Evolutionary conservation across 2,888 invertebrate genomes (phyloP).

Genomic region (Campaea margaritaria): DNA sequence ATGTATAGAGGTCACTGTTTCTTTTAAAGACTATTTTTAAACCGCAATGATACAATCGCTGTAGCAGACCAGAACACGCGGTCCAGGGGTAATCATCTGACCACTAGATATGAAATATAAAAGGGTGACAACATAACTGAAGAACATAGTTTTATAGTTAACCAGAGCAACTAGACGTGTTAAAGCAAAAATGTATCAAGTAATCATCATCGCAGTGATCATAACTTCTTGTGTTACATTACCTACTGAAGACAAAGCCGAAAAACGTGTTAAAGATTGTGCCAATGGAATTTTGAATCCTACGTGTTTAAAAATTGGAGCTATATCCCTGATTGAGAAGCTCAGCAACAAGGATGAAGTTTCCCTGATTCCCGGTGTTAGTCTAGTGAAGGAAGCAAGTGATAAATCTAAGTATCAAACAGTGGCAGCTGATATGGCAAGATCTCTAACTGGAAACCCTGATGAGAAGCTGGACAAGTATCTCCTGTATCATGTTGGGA

Average conservation of each 20-base stretch:
- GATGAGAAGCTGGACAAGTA: slow-evolving; percentile 89
- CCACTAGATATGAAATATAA: slow-evolving; percentile 71
- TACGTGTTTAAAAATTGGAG: slow-evolving; percentile 77
- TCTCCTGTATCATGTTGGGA: slow-evolving; percentile 87
- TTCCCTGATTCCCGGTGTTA: slow-evolving; percentile 80
- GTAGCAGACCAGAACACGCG: slow-evolving; percentile 54
- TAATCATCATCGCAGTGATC: slow-evolving; percentile 42
- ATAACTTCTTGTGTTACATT: slow-evolving; percentile 50
- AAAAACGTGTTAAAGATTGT: slow-evolving; percentile 68
- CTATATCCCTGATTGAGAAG: slow-evolving; percentile 73
- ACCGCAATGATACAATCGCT: slow-evolving; percentile 38
- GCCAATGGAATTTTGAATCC: slow-evolving; percentile 73
- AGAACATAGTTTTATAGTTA: slow-evolving; percentile 54
- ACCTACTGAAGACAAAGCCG: slow-evolving; percentile 53
- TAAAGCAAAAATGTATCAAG: slow-evolving; percentile 57
- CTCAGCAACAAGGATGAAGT: slow-evolving; percentile 74
- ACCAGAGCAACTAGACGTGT: slow-evolving; percentile 53
- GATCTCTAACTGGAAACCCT: slow-evolving; percentile 89
- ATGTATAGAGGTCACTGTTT: slow-evolving; percentile 16
- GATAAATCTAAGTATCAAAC: slow-evolving; percentile 85
- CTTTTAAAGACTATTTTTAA: slow-evolving; percentile 8
- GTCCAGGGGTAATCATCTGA: slow-evolving; percentile 65
- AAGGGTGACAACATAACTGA: slow-evolving; percentile 58
- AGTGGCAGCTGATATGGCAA: slow-evolving; percentile 86
- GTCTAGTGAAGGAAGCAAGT: slow-evolving; percentile 87